These are phyloP conservation scores for Cheilosia soror DNA, from an alignment of 2,888 invertebrate species.

Conservation along the genomic window DNA sequence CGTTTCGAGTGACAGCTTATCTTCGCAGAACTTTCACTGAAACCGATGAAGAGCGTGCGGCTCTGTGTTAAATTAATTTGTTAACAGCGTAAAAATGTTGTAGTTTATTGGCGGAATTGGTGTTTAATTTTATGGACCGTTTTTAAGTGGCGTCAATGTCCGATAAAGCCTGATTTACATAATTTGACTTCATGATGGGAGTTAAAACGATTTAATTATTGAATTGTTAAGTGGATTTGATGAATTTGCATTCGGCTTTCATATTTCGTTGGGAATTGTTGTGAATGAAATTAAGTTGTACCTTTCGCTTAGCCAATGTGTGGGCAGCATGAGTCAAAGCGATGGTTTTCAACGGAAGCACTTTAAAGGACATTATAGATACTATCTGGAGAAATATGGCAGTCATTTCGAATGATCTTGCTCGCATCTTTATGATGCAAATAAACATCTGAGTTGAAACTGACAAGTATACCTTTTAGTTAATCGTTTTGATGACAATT, in stretches of 20 bases:
- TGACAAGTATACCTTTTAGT: too few species aligned
- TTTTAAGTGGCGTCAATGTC: conserved; percentile 49
- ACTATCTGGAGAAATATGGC: too few species aligned
- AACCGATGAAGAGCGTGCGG: neutral
- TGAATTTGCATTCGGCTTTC: neutral
- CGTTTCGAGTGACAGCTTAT: conserved; percentile 9
- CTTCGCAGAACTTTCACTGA: conserved; percentile 58
- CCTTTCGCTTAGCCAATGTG: too few species aligned
- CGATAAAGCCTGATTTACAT: conserved; percentile 59
- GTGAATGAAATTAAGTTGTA: too few species aligned
- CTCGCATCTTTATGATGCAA: too few species aligned
- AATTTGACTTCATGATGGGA: conserved; percentile 15
- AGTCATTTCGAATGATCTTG: too few species aligned
- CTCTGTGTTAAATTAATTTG: conserved; percentile 15
- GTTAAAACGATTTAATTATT: neutral
- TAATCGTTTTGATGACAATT: too few species aligned
- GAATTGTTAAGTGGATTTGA: conserved; percentile 35
- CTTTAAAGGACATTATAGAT: too few species aligned
- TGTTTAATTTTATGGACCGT: conserved; percentile 31
- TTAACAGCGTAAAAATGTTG: conserved; percentile 3
- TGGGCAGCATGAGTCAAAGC: too few species aligned
- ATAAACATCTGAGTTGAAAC: too few species aligned
- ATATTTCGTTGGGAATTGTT: neutral
- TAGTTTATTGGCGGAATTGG: conserved; percentile 14
- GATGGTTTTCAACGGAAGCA: too few species aligned